Evolutionary conservation across 2,797 vertebrate species (phyloP), one percentile per base, ranked within the genome.

Genomic region (Columba guinea): DNA sequence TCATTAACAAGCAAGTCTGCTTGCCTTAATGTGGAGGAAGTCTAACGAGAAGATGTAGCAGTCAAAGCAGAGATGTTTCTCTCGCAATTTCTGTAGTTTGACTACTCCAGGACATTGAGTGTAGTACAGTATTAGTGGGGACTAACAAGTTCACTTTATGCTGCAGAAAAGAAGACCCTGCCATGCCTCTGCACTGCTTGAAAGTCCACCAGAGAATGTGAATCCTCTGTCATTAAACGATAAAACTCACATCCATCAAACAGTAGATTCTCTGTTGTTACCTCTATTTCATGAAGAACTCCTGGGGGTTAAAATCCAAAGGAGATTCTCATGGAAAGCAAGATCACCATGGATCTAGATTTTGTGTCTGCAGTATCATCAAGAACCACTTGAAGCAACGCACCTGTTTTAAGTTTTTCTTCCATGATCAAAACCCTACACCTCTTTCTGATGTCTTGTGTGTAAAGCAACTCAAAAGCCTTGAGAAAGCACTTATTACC

Each of bases 401-500:
- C 65, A 88, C 1, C 0, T 69, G 73, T 80, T 94, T 94, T 37
- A 93, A 90, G 80, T 69, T 94, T 87, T 90, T 77, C 60, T 95
- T 89, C 88, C 56, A 70, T 70, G 86, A 97, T 92, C 92, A 93
- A 95, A 96, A 90, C 60, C 39, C 56, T 79, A 13, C 94, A 84
- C 26, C 65, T 35, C 70, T 68, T 91, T 95, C 93, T 96, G 95
- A 95, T 89, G 73, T 78, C 87, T 76, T 79, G 35, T 39, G 69
- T 35, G 68, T 46, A 89, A 94, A 95, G 84, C 74, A 92, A 82
- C 88, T 92, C 90, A 95, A 96, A 97, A 97, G 90, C 89, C 81
- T 89, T 85, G 71, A 94, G 84, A 93, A 94, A 91, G 84, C 87
- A 84, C 74, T 87, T 94, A 82, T 1, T 87, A 84, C 68, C 84